phyloP scores from a whole-genome alignment of 2,113 vertebrate genomes.

The Gracilinanus agilis region DNA sequence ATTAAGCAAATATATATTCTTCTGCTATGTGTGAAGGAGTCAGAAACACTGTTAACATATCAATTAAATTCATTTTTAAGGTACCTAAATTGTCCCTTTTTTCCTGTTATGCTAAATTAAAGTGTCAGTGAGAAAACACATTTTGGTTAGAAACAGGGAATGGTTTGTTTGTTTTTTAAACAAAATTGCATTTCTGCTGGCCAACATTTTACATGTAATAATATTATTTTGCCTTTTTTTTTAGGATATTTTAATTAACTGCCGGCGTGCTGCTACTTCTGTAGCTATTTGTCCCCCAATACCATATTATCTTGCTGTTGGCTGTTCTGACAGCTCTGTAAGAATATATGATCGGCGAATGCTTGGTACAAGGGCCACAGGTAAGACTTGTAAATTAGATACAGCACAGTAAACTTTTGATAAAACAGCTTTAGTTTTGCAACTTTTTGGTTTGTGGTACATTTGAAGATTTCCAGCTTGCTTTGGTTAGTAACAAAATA shows the following conservation, averaged over 20 bases:
- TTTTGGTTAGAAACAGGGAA: constrained; percentile 35
- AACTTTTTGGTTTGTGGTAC: neutral
- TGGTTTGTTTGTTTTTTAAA: constrained; percentile 9
- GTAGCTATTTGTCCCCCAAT: constrained; percentile 97
- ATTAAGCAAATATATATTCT: neutral
- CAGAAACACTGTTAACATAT: constrained; percentile 29
- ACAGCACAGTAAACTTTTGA: constrained; percentile 19
- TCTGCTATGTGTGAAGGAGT: neutral
- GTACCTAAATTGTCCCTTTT: neutral
- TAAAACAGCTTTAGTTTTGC: neutral
- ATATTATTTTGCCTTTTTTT: constrained; percentile 67
- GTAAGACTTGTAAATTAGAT: constrained; percentile 76
- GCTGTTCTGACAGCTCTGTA: constrained; percentile 98
- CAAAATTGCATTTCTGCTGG: neutral
- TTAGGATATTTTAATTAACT: constrained; percentile 99
- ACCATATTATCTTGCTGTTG: constrained; percentile 97
- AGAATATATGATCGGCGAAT: constrained; percentile 97
- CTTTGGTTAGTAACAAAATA: constrained; percentile 34
- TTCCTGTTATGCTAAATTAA: constrained; percentile 5
- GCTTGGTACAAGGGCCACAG: constrained; percentile 97
- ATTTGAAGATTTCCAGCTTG: neutral
- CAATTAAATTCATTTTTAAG: constrained; percentile 19
- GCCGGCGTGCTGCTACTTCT: constrained; percentile 96
- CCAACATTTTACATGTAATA: constrained; percentile 46
- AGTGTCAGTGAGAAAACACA: constrained; percentile 16